These are phyloP conservation scores for Sebastes schlegelii DNA, from an alignment of 2,113 vertebrate genomes.

Conservation along the genomic window DNA sequence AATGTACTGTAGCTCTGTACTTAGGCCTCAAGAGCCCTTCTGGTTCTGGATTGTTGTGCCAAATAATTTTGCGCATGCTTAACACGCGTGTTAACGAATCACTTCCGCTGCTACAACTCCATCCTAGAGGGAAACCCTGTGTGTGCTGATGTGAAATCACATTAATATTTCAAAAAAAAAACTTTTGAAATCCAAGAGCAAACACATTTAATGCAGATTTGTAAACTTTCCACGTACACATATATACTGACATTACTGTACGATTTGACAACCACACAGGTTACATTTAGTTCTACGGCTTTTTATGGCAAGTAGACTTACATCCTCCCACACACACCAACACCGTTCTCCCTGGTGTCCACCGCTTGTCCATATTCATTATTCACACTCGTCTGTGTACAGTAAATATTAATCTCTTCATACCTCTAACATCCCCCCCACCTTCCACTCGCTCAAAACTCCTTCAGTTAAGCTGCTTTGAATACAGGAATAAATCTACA, in stretches of 20 bases:
- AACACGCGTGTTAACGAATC: neutral
- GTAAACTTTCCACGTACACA: neutral
- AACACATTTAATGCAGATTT: neutral
- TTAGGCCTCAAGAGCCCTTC: neutral
- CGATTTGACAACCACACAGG: neutral
- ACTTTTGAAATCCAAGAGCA: neutral
- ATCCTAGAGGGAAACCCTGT: neutral
- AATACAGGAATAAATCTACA: neutral
- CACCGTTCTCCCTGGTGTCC: neutral
- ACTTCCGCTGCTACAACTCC: neutral
- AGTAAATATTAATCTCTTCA: conserved; percentile 20
- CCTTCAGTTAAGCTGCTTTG: neutral
- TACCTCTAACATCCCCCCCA: neutral
- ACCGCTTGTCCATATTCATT: conserved; percentile 15
- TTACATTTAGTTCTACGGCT: neutral
- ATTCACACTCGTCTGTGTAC: conserved; percentile 13
- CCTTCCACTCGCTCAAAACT: neutral
- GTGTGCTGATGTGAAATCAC: neutral
- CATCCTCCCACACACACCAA: neutral
- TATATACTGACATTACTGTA: neutral
- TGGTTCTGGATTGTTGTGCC: neutral
- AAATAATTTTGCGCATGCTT: no score
- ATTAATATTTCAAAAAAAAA: conserved; percentile 2
- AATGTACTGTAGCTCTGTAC: neutral
- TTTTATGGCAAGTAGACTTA: neutral